A percentile compares a stretch with the other conserved stretches of the same genome.
Evolutionary conservation across 2,797 vertebrate species (phyloP).

Genomic region (Sternarchorhynchus goeldii): DNA sequence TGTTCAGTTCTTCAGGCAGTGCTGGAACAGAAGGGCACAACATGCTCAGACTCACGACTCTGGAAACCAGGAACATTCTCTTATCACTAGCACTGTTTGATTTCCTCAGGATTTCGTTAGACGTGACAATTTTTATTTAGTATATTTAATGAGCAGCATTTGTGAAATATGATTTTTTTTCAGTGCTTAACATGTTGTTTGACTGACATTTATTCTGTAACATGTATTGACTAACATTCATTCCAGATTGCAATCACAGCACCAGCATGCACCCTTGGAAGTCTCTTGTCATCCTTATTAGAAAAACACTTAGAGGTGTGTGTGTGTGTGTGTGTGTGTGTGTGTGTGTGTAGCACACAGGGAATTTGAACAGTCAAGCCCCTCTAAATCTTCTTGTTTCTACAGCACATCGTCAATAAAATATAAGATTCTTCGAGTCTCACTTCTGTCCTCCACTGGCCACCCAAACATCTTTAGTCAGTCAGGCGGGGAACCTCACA

Average conservation of each 20-base stretch:
- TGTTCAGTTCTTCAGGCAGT: too few species aligned
- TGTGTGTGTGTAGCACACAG: conserved; percentile 64
- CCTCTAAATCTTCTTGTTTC: conserved; percentile 80
- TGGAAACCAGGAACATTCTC: too few species aligned
- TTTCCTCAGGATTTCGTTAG: not conserved
- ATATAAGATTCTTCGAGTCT: conserved; percentile 77
- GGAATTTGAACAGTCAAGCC: conserved; percentile 81
- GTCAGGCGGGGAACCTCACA: conserved; percentile 72
- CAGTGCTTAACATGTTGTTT: conserved; percentile 7
- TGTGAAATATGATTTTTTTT: not conserved
- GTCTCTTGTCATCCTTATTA: conserved; percentile 48
- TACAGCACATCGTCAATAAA: conserved; percentile 79
- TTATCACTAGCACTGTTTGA: not conserved
- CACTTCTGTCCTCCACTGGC: conserved; percentile 68
- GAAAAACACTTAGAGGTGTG: conserved; percentile 23
- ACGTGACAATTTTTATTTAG: not conserved
- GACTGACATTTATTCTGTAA: conserved; percentile 18
- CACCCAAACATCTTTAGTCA: conserved; percentile 70
- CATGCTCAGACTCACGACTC: too few species aligned
- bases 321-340: conserved; percentile 49
- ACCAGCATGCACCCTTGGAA: conserved; percentile 36
- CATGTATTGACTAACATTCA: conserved; percentile 27
- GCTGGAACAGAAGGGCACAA: too few species aligned
- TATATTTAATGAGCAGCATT: conserved; percentile 9
- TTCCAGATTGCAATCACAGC: not conserved